Evolutionary conservation across 2,113 vertebrate genomes (phyloP), one percentile per base, ranked within the genome.

Genomic region (Castor canadensis): DNA sequence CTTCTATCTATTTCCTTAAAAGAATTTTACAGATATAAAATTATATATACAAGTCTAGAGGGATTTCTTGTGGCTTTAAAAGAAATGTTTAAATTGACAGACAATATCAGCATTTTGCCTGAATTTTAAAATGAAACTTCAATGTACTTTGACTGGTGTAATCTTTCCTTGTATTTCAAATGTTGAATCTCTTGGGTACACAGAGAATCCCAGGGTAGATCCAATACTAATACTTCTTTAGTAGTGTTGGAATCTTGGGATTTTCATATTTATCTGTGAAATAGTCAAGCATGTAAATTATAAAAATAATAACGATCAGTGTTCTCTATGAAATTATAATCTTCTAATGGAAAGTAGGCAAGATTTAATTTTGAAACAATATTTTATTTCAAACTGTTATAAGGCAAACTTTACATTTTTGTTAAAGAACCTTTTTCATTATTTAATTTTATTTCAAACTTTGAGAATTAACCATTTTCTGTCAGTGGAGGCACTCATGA

Each of bases 71-170:
- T 91, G 75, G n/a, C 17, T 88, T 91, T 81, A 22, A 71, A 71
- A 72, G 60, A 49, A 2, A 0, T 64, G 16, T 72, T 95, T 84
- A 67, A 89, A 64, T 45, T 86, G 54, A 73, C 45, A 77, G 20
- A 72, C 9, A 81, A 3, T 54, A 87, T 58, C 17, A 85, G 77
- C 6, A 88, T 45, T 73, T 96, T 93, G 62, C 28, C 52, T 93
- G 35, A 94, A 93, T 67, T 89, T 87, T 67, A 77, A 87, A 96
- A 89, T n/a, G 75, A 91, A 82, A 93, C 9, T 47, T 95, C 47
- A 79, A 9, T 72, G 26, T 17, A 77, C 28, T 91, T 77, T 76
- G 19, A 82, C 73, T 64, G 19, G 64, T 84, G 20, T 58, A 73
- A 84, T 69, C 22, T 30, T 6, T 81, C 72, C 38, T 47, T 77